phyloP scores from a whole-genome alignment of 2,888 invertebrate species.

The Nasonovia ribisnigri region DNA sequence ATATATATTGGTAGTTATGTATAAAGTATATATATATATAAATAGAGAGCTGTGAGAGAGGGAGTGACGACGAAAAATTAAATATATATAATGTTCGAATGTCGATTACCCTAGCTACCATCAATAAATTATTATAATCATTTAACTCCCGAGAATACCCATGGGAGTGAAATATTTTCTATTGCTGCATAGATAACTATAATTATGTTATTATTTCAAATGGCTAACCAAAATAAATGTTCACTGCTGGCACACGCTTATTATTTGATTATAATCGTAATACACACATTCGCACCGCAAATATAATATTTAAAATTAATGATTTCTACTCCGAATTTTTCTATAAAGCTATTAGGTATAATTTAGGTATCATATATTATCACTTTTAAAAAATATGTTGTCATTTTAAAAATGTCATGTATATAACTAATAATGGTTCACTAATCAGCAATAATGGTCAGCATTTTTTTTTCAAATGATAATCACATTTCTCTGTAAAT shows the following conservation, averaged over 20 bases:
- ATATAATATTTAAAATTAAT: not conserved
- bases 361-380: not conserved
- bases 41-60: not conserved
- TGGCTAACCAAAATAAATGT: not conserved
- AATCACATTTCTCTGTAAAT: not conserved
- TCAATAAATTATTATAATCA: constrained; percentile 2
- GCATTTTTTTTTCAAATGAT: not conserved
- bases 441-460: not conserved
- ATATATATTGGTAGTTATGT: not conserved
- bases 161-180: not conserved
- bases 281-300: not conserved
- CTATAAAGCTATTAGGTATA: not conserved
- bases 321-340: not conserved
- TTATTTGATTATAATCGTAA: not conserved
- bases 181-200: not conserved
- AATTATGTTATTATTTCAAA: not conserved
- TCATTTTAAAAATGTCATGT: not conserved
- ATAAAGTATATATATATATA: not conserved
- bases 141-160: not conserved
- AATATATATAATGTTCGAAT: not conserved
- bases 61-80: not conserved
- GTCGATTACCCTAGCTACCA: not conserved
- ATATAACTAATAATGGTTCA: not conserved
- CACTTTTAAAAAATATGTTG: not conserved
- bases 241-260: not conserved